Evolutionary conservation across 2,888 invertebrate genomes (phyloP).

Genomic region (Rhogogaster chlorosoma): DNA sequence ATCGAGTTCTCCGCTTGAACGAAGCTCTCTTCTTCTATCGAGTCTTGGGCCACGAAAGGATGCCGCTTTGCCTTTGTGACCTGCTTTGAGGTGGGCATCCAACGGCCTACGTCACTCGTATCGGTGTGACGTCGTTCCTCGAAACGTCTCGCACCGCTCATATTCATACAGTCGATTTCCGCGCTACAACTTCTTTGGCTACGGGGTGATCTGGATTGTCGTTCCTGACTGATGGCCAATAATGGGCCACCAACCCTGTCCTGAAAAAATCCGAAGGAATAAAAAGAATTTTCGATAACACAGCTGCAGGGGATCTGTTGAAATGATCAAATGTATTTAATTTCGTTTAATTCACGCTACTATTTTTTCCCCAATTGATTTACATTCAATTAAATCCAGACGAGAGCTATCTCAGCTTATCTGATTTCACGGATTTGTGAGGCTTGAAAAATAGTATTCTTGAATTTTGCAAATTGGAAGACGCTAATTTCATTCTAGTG

Average conservation of each 20-base stretch:
- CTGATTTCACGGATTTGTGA: no score
- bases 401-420: no score
- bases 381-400: no score
- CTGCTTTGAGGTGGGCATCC: conserved; percentile 29
- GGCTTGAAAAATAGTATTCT: no score
- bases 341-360: no score
- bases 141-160: conserved; percentile 69
- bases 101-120: conserved; percentile 57
- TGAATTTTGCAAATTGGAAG: not conserved
- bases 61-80: conserved; percentile 44
- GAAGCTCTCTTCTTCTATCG: conserved; percentile 36
- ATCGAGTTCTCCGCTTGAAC: not conserved
- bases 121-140: conserved; percentile 71
- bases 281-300: not conserved
- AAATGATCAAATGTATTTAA: not conserved
- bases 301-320: not conserved
- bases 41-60: conserved; percentile 37
- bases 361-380: no score
- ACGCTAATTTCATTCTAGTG: not conserved
- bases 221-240: conserved; percentile 65
- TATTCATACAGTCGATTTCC: conserved; percentile 71
- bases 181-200: conserved; percentile 71
- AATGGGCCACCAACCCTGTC: conserved; percentile 62
- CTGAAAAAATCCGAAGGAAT: conserved; percentile 50
- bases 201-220: conserved; percentile 70